A percentile compares a stretch with the other conserved stretches of the same genome.
These are phyloP conservation scores for Trichonephila inaurata DNA, from an alignment of 1,140 invertebrate genomes.

Conservation along the genomic window DNA sequence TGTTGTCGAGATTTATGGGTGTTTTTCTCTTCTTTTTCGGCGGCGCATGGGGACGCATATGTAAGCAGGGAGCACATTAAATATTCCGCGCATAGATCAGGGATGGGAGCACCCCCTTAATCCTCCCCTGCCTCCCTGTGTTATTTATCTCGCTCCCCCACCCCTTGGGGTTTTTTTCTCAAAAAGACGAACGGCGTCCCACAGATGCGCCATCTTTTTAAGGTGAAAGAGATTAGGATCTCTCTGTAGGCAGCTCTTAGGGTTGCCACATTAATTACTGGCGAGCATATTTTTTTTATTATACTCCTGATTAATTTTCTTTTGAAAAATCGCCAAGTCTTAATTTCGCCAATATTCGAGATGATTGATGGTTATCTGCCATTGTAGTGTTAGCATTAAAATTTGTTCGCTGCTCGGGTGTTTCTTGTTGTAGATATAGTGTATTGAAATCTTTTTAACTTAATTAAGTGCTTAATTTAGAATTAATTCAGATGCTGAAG, in stretches of 20 bases:
- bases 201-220: slow-evolving; percentile 69
- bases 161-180: background rate
- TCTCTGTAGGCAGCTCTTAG: slow-evolving; percentile 37
- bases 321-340: background rate
- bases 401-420: too few relatives aligned
- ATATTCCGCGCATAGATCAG: slow-evolving; percentile 74
- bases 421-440: too few relatives aligned
- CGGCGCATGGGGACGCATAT: slow-evolving; percentile 62
- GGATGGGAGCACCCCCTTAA: slow-evolving; percentile 38
- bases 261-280: slow-evolving; percentile 65
- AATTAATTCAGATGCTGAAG: too few relatives aligned
- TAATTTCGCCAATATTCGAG: background rate
- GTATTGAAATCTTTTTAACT: too few relatives aligned
- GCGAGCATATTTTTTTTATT: background rate
- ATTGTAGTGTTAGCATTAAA: too few relatives aligned
- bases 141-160: background rate
- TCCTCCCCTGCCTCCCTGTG: background rate
- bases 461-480: too few relatives aligned
- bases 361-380: too few relatives aligned
- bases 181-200: slow-evolving; percentile 55
- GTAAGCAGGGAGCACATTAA: slow-evolving; percentile 72
- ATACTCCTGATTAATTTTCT: background rate
- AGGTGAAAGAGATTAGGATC: slow-evolving; percentile 71
- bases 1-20: slow-evolving; percentile 58
- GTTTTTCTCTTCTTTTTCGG: slow-evolving; percentile 49